Evolutionary conservation across 2,113 vertebrate genomes (phyloP).

Genomic region (Trematomus loennbergii): DNA sequence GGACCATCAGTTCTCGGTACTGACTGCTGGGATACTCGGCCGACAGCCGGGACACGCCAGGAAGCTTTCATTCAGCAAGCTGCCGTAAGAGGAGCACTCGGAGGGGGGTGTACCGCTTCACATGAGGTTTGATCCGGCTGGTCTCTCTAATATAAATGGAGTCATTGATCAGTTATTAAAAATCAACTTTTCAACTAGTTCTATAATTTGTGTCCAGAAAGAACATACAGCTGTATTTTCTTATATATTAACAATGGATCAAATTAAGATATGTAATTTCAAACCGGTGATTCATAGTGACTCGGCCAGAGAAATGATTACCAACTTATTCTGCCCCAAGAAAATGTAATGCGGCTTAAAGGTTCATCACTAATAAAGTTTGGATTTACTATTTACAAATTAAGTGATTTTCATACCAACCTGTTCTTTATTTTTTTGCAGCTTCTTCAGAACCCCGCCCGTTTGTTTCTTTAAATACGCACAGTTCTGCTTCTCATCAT

Average conservation of each 20-base stretch:
- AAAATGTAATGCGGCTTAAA: conserved; percentile 13
- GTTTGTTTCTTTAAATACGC: conserved; percentile 88
- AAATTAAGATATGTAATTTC: no score
- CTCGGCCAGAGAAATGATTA: no score
- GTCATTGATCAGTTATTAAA: neutral
- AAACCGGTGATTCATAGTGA: no score
- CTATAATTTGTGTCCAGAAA: neutral
- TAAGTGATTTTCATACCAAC: conserved; percentile 34
- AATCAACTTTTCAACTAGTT: neutral
- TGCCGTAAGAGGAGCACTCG: conserved; percentile 69
- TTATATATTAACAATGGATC: no score
- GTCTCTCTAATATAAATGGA: conserved; percentile 74
- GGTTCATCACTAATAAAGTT: neutral
- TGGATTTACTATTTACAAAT: neutral
- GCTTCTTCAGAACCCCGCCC: conserved; percentile 82
- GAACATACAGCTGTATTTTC: neutral
- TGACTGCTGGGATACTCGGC: conserved; percentile 84
- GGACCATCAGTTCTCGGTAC: conserved; percentile 87
- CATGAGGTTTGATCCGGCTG: conserved; percentile 61
- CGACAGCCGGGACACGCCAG: conserved; percentile 89
- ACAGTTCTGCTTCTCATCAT: conserved; percentile 87
- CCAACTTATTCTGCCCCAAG: no score
- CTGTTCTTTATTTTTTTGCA: conserved; percentile 81
- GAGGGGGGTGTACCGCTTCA: conserved; percentile 71
- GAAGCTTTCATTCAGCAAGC: conserved; percentile 86